Base-by-base conservation (phyloP, 2,888 invertebrate species). In the Aleiodes alternator region DNA sequence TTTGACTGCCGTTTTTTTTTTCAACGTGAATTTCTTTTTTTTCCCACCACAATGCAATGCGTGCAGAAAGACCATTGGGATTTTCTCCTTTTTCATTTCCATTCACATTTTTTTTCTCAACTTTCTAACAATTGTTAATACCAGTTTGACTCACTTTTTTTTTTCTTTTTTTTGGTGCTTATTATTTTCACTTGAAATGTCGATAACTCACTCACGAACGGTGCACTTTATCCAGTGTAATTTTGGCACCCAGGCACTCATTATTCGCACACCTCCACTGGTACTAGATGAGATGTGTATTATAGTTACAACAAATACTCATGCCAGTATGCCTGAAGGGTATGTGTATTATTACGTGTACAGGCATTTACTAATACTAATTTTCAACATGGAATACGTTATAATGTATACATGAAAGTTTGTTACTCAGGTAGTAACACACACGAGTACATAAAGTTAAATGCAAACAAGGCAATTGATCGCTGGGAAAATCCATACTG, bases 171-270 rank as follows among this genome's bases (percentile, higher is more conserved):
- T 43, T 43, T 43, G 7, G 8, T 12, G 72, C 64, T 51, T 66
- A 43, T 43, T 53, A 53, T 72, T 72, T 72, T 29, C 23, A 23
- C 5, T 64, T 12, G 59, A 55, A 55, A 55, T 72, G 53, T 56
- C 55, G 72, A 72, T 72, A 66, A 72, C 57, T 72, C 66, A 66
- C 66, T 72, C 72, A 55, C 55, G 64, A 64, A 23, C 31, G 34
- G 43, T 23, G 43, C 16, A 64, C 64, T 64, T 48, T 66, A 29
- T 4, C 55, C 23, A 29, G 55, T 72, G 66, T 66, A 55, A 72
- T 72, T 72, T 55, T 72, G 55, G 43, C 53, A 43, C 53, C 11
- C 38, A 14, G 61, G 16, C 29, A 53, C 55, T 72, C 29, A 72
- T 66, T 72, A 69, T 43, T 48, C 48, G 29, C 23, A 69, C 50